These are phyloP conservation scores for Peromyscus attwateri DNA, from an alignment of 2,797 vertebrate species.

Conservation along the genomic window DNA sequence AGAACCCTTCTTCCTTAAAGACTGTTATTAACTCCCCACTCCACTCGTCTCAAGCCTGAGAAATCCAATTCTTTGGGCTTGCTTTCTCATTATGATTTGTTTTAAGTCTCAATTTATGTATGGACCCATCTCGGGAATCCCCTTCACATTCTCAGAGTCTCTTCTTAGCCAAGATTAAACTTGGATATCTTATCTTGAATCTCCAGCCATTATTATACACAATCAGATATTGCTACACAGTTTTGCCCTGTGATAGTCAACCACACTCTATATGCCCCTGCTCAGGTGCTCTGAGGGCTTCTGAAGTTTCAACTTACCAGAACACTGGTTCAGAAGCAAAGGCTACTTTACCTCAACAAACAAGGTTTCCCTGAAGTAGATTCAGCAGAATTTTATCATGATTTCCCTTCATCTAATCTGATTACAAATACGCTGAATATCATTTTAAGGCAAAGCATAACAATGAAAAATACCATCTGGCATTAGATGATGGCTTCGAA, in stretches of 20 bases:
- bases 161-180: constrained; percentile 18
- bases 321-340: neutral
- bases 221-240: neutral
- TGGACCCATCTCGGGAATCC: neutral
- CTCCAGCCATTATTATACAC: neutral
- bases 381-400: neutral
- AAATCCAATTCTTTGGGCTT: neutral
- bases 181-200: neutral
- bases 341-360: neutral
- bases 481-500: neutral
- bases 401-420: constrained; percentile 18
- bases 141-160: neutral
- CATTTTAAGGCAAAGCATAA: constrained; percentile 54
- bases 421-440: constrained; percentile 20
- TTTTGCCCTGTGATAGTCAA: neutral
- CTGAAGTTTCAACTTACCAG: neutral
- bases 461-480: neutral
- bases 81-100: constrained; percentile 40
- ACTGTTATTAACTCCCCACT: constrained; percentile 61
- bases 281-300: neutral
- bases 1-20: constrained; percentile 65
- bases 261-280: neutral
- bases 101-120: constrained; percentile 41
- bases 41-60: neutral
- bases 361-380: neutral